Evolutionary conservation across 1,140 invertebrate genomes (phyloP).

Genomic region (Papilio helenus): DNA sequence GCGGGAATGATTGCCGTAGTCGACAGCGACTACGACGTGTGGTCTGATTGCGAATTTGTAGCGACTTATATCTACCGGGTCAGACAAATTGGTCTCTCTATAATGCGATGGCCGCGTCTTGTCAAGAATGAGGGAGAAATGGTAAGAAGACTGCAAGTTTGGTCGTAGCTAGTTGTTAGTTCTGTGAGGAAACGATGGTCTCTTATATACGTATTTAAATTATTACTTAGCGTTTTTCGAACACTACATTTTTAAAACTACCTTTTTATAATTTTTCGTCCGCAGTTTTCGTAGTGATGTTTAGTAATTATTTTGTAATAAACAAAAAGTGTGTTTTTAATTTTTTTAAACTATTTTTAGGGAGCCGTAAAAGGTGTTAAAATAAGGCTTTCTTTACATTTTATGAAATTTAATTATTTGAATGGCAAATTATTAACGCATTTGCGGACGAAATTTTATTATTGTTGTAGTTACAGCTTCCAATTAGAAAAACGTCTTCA

Average conservation of each 20-base stretch:
- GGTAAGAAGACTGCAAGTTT: constrained; percentile 78
- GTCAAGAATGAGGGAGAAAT: constrained; percentile 65
- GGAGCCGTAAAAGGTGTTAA: too few species aligned
- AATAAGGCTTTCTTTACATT: too few species aligned
- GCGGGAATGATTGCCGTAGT: too few species aligned
- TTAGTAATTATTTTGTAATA: too few species aligned
- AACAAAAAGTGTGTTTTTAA: too few species aligned
- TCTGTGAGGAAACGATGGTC: constrained; percentile 23
- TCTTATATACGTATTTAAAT: constrained; percentile 20
- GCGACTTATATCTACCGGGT: neutral
- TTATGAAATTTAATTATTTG: too few species aligned
- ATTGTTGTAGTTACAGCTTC: constrained; percentile 37
- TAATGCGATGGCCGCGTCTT: constrained; percentile 63
- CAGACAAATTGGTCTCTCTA: neutral
- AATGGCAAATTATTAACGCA: neutral
- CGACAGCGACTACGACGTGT: too few species aligned
- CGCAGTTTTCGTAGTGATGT: too few species aligned
- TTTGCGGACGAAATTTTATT: constrained; percentile 8
- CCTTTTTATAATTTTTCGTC: constrained; percentile 9
- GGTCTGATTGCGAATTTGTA: too few species aligned
- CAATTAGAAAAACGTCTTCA: constrained; percentile 60
- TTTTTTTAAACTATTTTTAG: too few species aligned
- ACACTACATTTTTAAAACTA: neutral
- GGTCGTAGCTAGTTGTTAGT: constrained; percentile 60
- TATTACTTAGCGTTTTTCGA: neutral